These are phyloP conservation scores for Platycheirus albimanus DNA, from an alignment of 2,888 invertebrate genomes.

Conservation along the genomic window DNA sequence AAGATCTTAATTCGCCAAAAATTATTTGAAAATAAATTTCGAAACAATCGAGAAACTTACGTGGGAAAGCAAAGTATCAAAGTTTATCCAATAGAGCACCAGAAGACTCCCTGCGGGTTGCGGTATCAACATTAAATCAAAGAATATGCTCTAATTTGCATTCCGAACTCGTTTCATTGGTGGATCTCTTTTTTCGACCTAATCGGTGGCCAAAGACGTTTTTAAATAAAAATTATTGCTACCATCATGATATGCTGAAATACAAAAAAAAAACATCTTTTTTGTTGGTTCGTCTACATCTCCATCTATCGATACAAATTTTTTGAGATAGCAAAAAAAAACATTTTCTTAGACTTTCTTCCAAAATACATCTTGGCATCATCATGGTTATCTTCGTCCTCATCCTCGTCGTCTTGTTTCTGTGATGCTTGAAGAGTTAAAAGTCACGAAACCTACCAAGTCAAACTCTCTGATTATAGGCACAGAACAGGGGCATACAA, in stretches of 20 bases:
- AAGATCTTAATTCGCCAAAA: no score
- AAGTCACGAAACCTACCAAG: conserved; percentile 70
- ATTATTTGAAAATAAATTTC: no score
- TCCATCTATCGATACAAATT: conserved; percentile 35
- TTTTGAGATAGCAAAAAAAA: conserved; percentile 47
- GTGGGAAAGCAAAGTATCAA: no score
- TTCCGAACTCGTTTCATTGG: conserved; percentile 44
- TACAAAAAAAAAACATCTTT: conserved; percentile 33
- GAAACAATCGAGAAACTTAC: no score
- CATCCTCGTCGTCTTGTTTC: no score
- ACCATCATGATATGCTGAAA: conserved; percentile 58
- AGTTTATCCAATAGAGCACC: conserved; percentile 55
- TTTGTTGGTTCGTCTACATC: not conserved
- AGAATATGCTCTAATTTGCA: conserved; percentile 57
- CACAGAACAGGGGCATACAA: conserved; percentile 41
- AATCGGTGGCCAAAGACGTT: conserved; percentile 61
- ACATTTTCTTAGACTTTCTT: conserved; percentile 48
- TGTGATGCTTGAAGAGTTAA: conserved; percentile 61
- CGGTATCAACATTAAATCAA: conserved; percentile 19
- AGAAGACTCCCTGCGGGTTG: no score
- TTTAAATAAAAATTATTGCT: conserved; percentile 62
- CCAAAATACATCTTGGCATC: conserved; percentile 61
- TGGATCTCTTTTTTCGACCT: conserved; percentile 27
- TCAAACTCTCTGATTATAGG: conserved; percentile 67
- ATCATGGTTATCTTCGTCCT: conserved; percentile 10